A percentile compares a stretch with the other conserved stretches of the same genome.
These are phyloP conservation scores for Tanypteryx hageni DNA, from an alignment of 2,888 invertebrate genomes.

Conservation along the genomic window DNA sequence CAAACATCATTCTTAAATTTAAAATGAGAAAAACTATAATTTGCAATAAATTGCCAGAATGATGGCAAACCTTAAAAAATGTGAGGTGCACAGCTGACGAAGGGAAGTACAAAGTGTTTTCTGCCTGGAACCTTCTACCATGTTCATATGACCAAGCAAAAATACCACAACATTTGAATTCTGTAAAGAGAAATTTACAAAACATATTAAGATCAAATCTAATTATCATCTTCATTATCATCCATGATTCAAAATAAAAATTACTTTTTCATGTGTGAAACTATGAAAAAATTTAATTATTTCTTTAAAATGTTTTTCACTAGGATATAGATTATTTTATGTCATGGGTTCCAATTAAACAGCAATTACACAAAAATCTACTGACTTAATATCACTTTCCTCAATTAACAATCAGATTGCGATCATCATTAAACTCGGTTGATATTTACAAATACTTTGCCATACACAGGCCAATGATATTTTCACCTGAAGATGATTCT, in stretches of 20 bases:
- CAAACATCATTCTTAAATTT: neutral
- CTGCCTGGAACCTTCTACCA: constrained; percentile 74
- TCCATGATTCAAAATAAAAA: neutral
- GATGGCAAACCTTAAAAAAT: constrained; percentile 73
- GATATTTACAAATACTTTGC: neutral
- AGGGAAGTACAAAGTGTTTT: constrained; percentile 74
- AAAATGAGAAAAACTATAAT: neutral
- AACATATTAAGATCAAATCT: constrained; percentile 51
- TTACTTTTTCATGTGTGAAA: neutral
- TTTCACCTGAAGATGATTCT: constrained; percentile 21
- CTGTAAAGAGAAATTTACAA: constrained; percentile 70
- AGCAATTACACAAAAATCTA: too few relatives aligned
- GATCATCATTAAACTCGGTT: too few relatives aligned
- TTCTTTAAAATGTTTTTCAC: too few relatives aligned
- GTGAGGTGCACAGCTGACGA: constrained; percentile 76
- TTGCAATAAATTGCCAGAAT: constrained; percentile 64
- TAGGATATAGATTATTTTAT: too few relatives aligned
- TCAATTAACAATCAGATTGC: too few relatives aligned
- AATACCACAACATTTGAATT: constrained; percentile 77
- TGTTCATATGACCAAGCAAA: constrained; percentile 77
- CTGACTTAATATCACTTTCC: too few relatives aligned
- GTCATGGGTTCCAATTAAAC: too few relatives aligned
- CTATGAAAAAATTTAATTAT: neutral
- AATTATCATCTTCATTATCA: neutral
- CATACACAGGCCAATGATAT: neutral